These are phyloP conservation scores for Trichonephila inaurata DNA, from an alignment of 1,140 invertebrate genomes.

Conservation along the genomic window DNA sequence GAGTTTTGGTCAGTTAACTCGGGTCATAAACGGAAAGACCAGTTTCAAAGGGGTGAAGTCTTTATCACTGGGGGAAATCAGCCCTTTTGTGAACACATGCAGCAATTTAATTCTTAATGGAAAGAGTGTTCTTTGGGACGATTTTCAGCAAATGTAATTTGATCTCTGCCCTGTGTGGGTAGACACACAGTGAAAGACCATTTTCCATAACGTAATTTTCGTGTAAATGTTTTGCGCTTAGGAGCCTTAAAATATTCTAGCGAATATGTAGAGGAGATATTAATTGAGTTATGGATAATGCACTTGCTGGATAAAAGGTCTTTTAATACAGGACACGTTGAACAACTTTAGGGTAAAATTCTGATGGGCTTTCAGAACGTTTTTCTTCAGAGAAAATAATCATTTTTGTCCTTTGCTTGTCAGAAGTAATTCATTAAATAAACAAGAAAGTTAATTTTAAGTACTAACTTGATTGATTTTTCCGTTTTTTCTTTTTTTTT, in stretches of 20 bases:
- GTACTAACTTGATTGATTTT: too few species aligned
- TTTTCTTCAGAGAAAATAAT: too few species aligned
- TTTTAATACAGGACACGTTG: background rate
- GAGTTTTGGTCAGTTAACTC: slow-evolving; percentile 43
- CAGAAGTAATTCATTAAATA: too few species aligned
- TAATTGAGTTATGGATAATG: background rate
- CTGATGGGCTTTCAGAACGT: too few species aligned
- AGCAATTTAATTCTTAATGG: background rate
- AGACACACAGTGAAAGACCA: too few species aligned
- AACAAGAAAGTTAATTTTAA: too few species aligned
- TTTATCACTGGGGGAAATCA: background rate
- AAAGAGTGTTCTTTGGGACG: background rate
- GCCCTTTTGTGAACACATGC: background rate
- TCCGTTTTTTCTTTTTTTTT: too few species aligned
- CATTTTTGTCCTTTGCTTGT: too few species aligned
- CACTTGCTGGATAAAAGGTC: background rate
- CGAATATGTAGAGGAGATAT: background rate
- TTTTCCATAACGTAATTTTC: background rate
- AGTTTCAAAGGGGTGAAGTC: background rate
- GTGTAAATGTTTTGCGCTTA: background rate
- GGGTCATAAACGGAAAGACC: background rate
- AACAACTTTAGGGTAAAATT: too few species aligned
- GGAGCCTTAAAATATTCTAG: background rate
- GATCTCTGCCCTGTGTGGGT: background rate
- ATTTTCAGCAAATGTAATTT: background rate